Evolutionary conservation across 37 sponge, comb jelly and placozoan genomes (phyloP).

Genomic region (Ianthella basta): DNA sequence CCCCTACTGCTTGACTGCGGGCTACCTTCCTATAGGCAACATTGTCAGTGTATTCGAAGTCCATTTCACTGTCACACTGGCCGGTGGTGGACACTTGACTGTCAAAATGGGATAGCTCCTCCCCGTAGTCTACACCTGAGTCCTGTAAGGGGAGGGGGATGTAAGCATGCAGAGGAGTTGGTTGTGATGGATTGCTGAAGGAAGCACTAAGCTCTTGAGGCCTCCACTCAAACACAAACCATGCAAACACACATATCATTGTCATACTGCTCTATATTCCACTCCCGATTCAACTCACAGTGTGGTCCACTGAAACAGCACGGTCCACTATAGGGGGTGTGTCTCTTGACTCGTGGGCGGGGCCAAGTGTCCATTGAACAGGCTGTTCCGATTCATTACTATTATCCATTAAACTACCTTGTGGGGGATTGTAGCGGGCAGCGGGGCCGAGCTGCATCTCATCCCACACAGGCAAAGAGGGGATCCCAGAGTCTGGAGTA

Average conservation of each 20-base stretch:
- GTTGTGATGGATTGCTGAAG: too few relatives aligned
- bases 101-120: not conserved
- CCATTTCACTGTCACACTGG: not conserved
- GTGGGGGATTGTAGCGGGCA: not conserved
- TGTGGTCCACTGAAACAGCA: not conserved
- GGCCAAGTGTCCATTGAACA: slow-evolving; percentile 18
- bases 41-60: slow-evolving; percentile 21
- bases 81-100: not conserved
- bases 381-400: not conserved
- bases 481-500: slow-evolving; percentile 22
- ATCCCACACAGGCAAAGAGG: not conserved
- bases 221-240: slow-evolving; percentile 3
- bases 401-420: not conserved
- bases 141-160: not conserved
- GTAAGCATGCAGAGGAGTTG: not conserved
- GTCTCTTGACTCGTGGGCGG: slow-evolving; percentile 29
- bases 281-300: slow-evolving; percentile 13
- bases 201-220: too few relatives aligned
- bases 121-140: slow-evolving; percentile 3
- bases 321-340: slow-evolving; percentile 15
- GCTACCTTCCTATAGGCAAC: not conserved
- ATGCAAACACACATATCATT: not conserved
- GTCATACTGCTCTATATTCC: not conserved
- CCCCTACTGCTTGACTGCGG: not conserved
- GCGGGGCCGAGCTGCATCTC: not conserved